Base-by-base conservation (phyloP, 1,140 invertebrate species). In the Papilio glaucus region DNA sequence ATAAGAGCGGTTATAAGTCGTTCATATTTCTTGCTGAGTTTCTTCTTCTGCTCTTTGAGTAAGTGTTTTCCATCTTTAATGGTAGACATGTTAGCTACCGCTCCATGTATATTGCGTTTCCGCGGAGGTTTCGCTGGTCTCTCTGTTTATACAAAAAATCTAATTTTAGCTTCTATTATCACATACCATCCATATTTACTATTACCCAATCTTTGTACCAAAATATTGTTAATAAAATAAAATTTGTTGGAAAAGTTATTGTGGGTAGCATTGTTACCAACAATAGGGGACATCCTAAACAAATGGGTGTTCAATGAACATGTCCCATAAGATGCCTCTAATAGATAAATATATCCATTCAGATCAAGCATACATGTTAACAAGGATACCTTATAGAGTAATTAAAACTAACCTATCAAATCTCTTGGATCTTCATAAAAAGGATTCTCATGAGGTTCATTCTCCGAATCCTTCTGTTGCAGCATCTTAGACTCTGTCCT, bases 381-480 rank as follows among this genome's bases (percentile, higher is more conserved):
- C n/a, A n/a, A n/a, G n/a, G n/a, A n/a, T n/a, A n/a, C n/a, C n/a
- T n/a, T n/a, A n/a, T n/a, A n/a, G n/a, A n/a, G n/a, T n/a, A n/a
- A n/a, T n/a, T n/a, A n/a, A n/a, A n/a, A n/a, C n/a, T n/a, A n/a
- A 90, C 90, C 88, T 60, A 89, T 84, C 53, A 90, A 77, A 86
- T 92, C 90, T 72, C 75, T 85, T 10, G 90, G 90, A 74, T 90
- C 88, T 71, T 92, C 90, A 82, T 92, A 92, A 65, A 86, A 73
- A 8, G 84, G 86, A 75, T 86, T 84, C 18, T 88, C 84, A 71
- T 77, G 73, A 2, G 24, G 39, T 9, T 41, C 38, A 15, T 45
- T 33, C 15, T 80, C 75, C 69, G 63, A 77, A 4, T 78, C 78
- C 21, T 63, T 77, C 0, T 78, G 61, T 18, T 85, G 76, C 72